Evolutionary conservation across 2,113 vertebrate genomes (phyloP).

Genomic region (Ammodytes dubius): DNA sequence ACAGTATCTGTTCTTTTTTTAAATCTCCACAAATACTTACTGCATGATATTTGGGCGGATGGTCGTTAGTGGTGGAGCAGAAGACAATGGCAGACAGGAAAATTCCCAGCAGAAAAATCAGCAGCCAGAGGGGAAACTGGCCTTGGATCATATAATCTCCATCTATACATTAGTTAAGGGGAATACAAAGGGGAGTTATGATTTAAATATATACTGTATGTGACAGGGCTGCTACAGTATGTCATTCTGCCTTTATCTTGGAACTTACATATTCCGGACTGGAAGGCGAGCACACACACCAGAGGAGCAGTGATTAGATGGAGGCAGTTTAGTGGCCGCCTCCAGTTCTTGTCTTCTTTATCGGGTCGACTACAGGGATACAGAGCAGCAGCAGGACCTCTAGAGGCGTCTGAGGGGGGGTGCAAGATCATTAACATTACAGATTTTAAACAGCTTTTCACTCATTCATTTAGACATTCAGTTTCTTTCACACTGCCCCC

Average conservation of each 20-base stretch:
- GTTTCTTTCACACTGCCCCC: not conserved
- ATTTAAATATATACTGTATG: not conserved
- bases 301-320: conserved; percentile 90
- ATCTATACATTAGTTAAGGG: conserved; percentile 78
- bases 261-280: conserved; percentile 92
- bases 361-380: conserved; percentile 91
- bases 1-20: not conserved
- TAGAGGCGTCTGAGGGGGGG: conserved; percentile 85
- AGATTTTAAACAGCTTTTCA: not conserved
- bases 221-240: not conserved
- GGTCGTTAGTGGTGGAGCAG: conserved; percentile 88
- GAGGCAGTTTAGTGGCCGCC: conserved; percentile 94
- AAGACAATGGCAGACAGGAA: conserved; percentile 87
- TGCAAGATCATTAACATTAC: not conserved
- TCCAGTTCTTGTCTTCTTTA: conserved; percentile 95
- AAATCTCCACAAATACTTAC: conserved; percentile 82
- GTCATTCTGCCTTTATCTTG: not conserved
- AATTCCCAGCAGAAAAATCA: conserved; percentile 84
- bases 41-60: conserved; percentile 89
- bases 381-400: conserved; percentile 92
- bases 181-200: not conserved
- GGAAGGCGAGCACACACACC: conserved; percentile 88
- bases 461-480: not conserved
- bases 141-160: conserved; percentile 88
- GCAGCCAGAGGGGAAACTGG: conserved; percentile 90